These are phyloP conservation scores for Thumatha senex DNA, from an alignment of 2,888 invertebrate species.

Conservation along the genomic window DNA sequence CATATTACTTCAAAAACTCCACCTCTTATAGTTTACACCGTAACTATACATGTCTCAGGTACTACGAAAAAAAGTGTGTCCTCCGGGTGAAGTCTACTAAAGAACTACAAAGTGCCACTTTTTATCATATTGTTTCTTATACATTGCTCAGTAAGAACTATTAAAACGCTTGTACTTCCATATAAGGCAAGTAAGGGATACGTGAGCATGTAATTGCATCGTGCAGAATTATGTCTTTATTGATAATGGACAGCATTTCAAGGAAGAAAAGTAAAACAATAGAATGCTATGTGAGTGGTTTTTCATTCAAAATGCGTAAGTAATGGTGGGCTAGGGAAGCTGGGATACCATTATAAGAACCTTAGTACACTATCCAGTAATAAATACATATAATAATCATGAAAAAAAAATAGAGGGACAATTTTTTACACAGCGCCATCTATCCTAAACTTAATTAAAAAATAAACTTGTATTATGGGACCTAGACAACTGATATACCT, in stretches of 20 bases:
- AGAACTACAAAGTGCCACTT: neutral
- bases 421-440: too few species aligned
- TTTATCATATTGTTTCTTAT: slow-evolving; percentile 12
- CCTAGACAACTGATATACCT: too few species aligned
- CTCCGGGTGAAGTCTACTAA: slow-evolving; percentile 29
- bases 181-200: slow-evolving; percentile 11
- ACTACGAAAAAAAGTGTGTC: slow-evolving; percentile 34
- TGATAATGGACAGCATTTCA: slow-evolving; percentile 21
- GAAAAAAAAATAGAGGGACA: too few species aligned
- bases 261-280: slow-evolving; percentile 43
- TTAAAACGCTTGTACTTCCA: neutral
- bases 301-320: slow-evolving; percentile 27
- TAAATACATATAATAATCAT: too few species aligned
- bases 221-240: too few species aligned
- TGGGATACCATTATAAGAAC: slow-evolving; percentile 1
- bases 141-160: slow-evolving; percentile 16
- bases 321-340: slow-evolving; percentile 8
- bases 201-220: too few species aligned
- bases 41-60: slow-evolving; percentile 24
- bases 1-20: neutral
- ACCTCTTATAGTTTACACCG: slow-evolving; percentile 11
- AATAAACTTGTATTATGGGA: too few species aligned
- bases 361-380: neutral
- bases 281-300: slow-evolving; percentile 37
- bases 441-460: too few species aligned